Evolutionary conservation across 2,113 vertebrate genomes (phyloP), one percentile per base, ranked within the genome.

Genomic region (Serinus canaria): DNA sequence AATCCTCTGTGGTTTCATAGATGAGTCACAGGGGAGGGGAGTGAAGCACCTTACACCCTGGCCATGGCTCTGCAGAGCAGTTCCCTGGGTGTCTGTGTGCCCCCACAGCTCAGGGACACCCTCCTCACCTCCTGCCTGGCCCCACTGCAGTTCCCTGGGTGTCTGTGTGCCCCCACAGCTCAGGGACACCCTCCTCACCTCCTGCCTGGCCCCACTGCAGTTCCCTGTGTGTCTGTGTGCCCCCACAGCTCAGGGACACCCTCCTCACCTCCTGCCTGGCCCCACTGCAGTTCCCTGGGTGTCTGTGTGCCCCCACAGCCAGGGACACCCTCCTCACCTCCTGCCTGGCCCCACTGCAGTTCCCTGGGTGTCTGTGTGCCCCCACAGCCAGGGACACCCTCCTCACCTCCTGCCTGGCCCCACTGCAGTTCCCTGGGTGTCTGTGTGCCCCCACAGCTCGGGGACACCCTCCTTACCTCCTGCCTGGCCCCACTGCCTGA

Each of bases 401-500:
- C n/a, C n/a, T n/a, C n/a, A n/a, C n/a, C n/a, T n/a, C n/a, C n/a
- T n/a, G n/a, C n/a, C n/a, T n/a, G n/a, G n/a, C n/a, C n/a, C n/a
- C n/a, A n/a, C n/a, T n/a, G n/a, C n/a, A n/a, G n/a, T n/a, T n/a
- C n/a, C n/a, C n/a, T n/a, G 37, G 13, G 18, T 20, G 9, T 52
- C 41, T 49, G 20, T 1, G 1, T 62, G 63, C 2, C 21, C 16
- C 10, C 2, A 0, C 21, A 63, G 60, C 67, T 35, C 70, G 67
- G 66, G 37, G 17, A 15, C 47, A 70, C 24, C 24, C 11, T 62
- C 8, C 43, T 46, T 47, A 13, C 11, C 80, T 47, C 59, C 56
- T 89, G 55, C 24, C 59, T 33, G 27, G 19, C 33, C 25, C 24
- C 31, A n/a, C 0, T 2, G 0, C 49, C 41, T 3, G 1, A 60